phyloP scores from a whole-genome alignment of 2,888 invertebrate species.

The Tiliacea aurago region DNA sequence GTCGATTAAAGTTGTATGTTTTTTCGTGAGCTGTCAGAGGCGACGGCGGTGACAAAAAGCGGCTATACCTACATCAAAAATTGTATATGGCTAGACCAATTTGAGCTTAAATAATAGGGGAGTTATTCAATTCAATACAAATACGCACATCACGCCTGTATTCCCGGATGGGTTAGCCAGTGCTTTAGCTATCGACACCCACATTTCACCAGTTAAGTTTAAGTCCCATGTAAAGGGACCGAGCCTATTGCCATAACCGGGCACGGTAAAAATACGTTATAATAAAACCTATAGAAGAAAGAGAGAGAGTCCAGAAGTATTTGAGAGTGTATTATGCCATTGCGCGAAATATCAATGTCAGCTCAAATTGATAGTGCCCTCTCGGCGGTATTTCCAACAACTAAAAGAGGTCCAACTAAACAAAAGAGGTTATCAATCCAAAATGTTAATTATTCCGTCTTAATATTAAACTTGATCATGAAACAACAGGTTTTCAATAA shows the following conservation, averaged over 20 bases:
- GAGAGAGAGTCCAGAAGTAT: not conserved
- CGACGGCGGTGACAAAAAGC: constrained; percentile 23
- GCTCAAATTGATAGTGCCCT: not conserved
- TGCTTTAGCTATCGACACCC: not conserved
- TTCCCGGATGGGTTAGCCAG: not conserved
- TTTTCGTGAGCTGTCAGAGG: constrained; percentile 42
- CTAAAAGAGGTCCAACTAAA: not conserved
- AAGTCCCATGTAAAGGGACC: not conserved
- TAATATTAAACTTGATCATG: not conserved
- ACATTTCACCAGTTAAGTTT: not conserved
- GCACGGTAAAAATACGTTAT: not conserved
- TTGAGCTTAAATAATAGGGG: not conserved
- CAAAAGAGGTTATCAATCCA: too few species aligned
- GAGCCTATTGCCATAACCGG: not conserved
- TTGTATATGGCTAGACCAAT: not conserved
- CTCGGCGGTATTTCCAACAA: not conserved
- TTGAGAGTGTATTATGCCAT: not conserved
- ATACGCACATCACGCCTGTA: not conserved
- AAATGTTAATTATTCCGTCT: not conserved
- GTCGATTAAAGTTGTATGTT: constrained; percentile 41
- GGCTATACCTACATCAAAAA: not conserved
- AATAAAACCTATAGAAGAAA: not conserved
- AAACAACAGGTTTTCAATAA: not conserved
- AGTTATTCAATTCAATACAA: not conserved
- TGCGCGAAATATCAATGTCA: not conserved